Percentiles rank a stretch among this genome's conserved stretches.
Evolutionary conservation across 2,797 vertebrate genomes (phyloP).

Genomic region (Ambastaia sidthimunki): DNA sequence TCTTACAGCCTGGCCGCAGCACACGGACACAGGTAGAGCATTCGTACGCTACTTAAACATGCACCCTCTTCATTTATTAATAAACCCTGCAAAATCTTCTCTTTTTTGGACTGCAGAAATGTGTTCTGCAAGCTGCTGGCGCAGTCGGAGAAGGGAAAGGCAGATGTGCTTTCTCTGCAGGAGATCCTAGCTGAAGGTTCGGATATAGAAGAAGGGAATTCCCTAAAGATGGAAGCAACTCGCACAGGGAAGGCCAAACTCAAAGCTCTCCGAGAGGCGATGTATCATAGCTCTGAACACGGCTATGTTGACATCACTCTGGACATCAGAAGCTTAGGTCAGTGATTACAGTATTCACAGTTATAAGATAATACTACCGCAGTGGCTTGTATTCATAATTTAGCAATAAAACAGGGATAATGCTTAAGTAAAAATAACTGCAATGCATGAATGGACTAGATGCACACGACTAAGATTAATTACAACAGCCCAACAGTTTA

Average conservation of each 20-base stretch:
- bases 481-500: background rate
- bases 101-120: slow-evolving; percentile 78
- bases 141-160: slow-evolving; percentile 91
- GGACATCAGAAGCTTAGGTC: slow-evolving; percentile 94
- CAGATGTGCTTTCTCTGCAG: slow-evolving; percentile 93
- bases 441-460: background rate
- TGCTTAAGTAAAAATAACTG: background rate
- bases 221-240: slow-evolving; percentile 84
- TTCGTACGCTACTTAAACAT: background rate
- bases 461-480: background rate
- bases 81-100: slow-evolving; percentile 42
- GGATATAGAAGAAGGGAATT: slow-evolving; percentile 83
- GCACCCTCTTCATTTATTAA: slow-evolving; percentile 33
- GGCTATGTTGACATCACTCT: slow-evolving; percentile 97
- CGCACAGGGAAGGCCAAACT: slow-evolving; percentile 93
- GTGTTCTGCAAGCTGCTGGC: slow-evolving; percentile 95
- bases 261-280: slow-evolving; percentile 94
- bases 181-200: slow-evolving; percentile 97
- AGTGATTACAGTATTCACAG: slow-evolving; percentile 63
- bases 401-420: background rate
- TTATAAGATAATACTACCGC: background rate
- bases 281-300: slow-evolving; percentile 97
- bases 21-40: slow-evolving; percentile 94
- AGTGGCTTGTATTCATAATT: background rate
- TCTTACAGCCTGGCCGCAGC: slow-evolving; percentile 98